Percentiles rank a stretch among this genome's conserved stretches.
Evolutionary conservation across 2,888 invertebrate genomes (phyloP).

Genomic region (Fragum whitleyi): DNA sequence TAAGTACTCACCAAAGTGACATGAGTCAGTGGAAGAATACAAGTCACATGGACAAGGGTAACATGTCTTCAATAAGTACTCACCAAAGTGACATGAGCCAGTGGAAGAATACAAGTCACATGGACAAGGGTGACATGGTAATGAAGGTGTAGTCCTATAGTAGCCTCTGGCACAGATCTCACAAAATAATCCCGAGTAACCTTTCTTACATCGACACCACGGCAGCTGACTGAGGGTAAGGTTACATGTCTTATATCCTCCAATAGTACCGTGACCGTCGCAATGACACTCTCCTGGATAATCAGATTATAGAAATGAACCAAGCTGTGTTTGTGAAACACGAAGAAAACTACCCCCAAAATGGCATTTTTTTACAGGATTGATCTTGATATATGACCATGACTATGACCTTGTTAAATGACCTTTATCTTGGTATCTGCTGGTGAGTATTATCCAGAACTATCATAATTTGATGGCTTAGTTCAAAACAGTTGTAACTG

Average conservation of each 20-base stretch:
- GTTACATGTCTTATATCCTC: slow-evolving; percentile 50
- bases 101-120: slow-evolving; percentile 67
- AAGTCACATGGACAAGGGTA: slow-evolving; percentile 76
- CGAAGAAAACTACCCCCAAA: background rate
- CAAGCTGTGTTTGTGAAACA: background rate
- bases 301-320: too few relatives aligned
- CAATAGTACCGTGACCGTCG: slow-evolving; percentile 64
- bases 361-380: background rate
- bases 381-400: too few relatives aligned
- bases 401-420: too few relatives aligned
- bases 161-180: slow-evolving; percentile 72
- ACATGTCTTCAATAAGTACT: too few relatives aligned
- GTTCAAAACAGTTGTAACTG: too few relatives aligned
- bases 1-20: slow-evolving; percentile 76
- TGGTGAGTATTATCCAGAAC: too few relatives aligned
- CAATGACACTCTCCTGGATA: slow-evolving; percentile 66
- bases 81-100: slow-evolving; percentile 74
- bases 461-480: too few relatives aligned
- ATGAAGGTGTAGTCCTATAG: slow-evolving; percentile 69
- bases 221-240: slow-evolving; percentile 28
- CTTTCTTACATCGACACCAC: slow-evolving; percentile 72
- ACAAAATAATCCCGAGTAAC: slow-evolving; percentile 76
- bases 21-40: slow-evolving; percentile 63
- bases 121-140: slow-evolving; percentile 78
- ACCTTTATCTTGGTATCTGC: too few relatives aligned